Base-by-base conservation (phyloP, 2,113 vertebrate species). In the Pedionomus torquatus region DNA sequence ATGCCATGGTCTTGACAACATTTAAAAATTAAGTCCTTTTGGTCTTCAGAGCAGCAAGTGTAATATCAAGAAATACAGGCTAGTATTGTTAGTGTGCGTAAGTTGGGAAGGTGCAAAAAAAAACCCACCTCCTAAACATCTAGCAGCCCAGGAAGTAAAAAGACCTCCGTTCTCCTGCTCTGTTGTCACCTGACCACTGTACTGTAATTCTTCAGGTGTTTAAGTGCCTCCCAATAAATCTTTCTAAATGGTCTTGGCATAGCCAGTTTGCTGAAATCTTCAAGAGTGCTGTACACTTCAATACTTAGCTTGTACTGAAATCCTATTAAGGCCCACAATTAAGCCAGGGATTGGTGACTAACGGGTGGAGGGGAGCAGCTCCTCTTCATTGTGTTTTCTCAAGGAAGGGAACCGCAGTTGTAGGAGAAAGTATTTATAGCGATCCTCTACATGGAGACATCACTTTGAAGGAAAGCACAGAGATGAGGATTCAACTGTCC, bases 391-490 rank as follows among this genome's bases (percentile, higher is more conserved):
- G 26, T 5, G 7, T 66, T 77, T 81, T 12, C 54, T 52, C 46
- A n/a, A 74, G 63, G 37, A 89, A 33, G 26, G 58, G 26, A 69
- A 20, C 5, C 5, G 3, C 18, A 39, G 54, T 3, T 86, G 30
- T 2, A 21, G 63, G 52, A 69, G 33, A 49, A 87, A 72, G 43
- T 30, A 37, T 37, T 79, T 70, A 16, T 5, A 31, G 30, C 0
- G 0, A 41, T 64, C 19, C 4, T 28, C 65, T 49, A 2, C 1
- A 0, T 6, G 25, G n/a, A 76, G 43, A 43, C 8, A 37, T 69
- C 3, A 10, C 52, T 46, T 55, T 39, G 35, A 66, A 49, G 58
- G 51, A 18, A 75, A 63, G 37, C 0, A 0, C 15, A 4, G 44
- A 28, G 44, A 18, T 7, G 9, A 44, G 31, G 46, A 25, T 66